phyloP scores from a whole-genome alignment of 2,113 vertebrate genomes.

The Manacus vitellinus region DNA sequence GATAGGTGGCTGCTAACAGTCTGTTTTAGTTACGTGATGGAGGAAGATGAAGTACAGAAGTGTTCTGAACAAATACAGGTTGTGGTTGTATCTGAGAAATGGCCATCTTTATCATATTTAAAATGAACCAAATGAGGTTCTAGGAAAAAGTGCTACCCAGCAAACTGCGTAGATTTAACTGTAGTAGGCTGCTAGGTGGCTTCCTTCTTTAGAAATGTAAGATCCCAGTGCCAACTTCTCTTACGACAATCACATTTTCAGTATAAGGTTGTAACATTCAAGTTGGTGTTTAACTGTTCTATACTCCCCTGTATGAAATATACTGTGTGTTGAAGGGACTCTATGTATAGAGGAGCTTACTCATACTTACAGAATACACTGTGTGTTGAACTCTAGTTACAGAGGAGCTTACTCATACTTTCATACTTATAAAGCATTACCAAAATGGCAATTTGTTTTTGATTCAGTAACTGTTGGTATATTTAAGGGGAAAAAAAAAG shows the following conservation, averaged over 20 bases:
- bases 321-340: background rate
- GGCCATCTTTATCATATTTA: background rate
- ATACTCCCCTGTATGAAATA: background rate
- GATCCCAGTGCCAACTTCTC: background rate
- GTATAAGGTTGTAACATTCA: background rate
- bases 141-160: background rate
- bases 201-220: background rate
- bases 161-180: background rate
- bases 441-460: background rate
- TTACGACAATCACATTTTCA: rapidly evolving
- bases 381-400: background rate
- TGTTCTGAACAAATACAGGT: background rate
- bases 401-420: background rate
- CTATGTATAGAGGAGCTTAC: background rate
- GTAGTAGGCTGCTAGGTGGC: background rate
- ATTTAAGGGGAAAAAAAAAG: background rate
- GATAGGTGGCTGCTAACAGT: background rate
- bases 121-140: background rate
- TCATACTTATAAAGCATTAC: background rate
- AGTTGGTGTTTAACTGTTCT: background rate
- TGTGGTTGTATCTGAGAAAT: background rate
- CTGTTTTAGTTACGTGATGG: background rate
- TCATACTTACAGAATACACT: background rate
- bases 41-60: background rate
- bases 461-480: background rate